These are phyloP conservation scores for Orycteropus afer DNA, from an alignment of 2,113 vertebrate species.

Conservation along the genomic window DNA sequence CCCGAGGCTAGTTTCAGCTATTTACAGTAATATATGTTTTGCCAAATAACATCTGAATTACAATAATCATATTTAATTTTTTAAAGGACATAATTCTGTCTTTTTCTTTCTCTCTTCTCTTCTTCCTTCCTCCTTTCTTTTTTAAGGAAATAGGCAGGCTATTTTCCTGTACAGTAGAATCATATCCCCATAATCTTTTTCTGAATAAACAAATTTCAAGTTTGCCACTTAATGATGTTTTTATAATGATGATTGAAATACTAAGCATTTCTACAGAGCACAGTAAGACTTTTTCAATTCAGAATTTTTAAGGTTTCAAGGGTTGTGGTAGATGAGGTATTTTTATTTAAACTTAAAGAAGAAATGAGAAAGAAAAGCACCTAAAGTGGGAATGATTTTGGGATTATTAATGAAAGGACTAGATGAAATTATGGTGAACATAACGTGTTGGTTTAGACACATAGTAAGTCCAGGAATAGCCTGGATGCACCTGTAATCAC, in stretches of 20 bases:
- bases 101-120: neutral
- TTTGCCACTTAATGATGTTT: conserved; percentile 4
- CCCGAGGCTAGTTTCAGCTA: conserved; percentile 29
- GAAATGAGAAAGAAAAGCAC: neutral
- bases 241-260: conserved; percentile 23
- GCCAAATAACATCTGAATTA: neutral
- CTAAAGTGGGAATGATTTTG: neutral
- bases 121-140: neutral
- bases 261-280: conserved; percentile 38
- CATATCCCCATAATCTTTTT: neutral
- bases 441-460: neutral
- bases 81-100: neutral
- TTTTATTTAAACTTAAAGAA: neutral
- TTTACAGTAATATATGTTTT: conserved; percentile 25
- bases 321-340: neutral
- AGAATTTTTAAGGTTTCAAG: neutral
- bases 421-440: neutral
- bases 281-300: conserved; percentile 15
- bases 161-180: conserved; percentile 33
- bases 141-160: neutral
- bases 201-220: neutral
- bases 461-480: neutral
- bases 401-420: neutral
- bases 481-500: fast-evolving
- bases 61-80: conserved; percentile 4